Base-by-base conservation (phyloP, 1,140 invertebrate species). In the Drosophila nebulosa region DNA sequence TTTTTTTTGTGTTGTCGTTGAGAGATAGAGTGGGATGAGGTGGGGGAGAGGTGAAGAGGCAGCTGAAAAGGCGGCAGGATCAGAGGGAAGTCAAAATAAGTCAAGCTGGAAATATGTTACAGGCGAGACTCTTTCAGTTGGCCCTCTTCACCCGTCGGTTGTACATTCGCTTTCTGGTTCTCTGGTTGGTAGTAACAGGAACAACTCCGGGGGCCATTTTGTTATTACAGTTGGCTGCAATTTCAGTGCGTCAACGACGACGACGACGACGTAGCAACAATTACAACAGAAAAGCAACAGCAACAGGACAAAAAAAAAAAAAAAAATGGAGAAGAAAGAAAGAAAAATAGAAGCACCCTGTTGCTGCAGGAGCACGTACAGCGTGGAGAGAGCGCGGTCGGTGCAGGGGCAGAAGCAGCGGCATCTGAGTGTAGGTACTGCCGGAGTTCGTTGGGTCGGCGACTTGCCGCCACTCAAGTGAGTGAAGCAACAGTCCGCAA, bases 221-320 rank as follows among this genome's bases (percentile, higher is more conserved):
- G 74, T 85, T 85, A 85, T 85, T 85, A 85, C 80, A 85, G 80
- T 85, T 85, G 80, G 39, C 73, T 84, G 79, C 79, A 84, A 76
- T 84, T 84, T 83, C 79, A 72, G 79, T 46, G 39, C 39, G 39
- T 46, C 39, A 46, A 46, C 39, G 39, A 46, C 39, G 18, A 3
- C 10, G 30, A 32, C 60, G 67, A 62, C 78, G 69, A 70, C 65
- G 69, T 79, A 72, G 73, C 73, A 85, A 78, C 76, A 85, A 85
- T 85, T 85, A 80, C 77, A 85, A 74, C 50, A 64, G 53, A 24
- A 30, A 58, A 69, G 32, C 63, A 66, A 59, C 26, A 62, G 42
- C 27, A 68, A 16, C 24, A 24, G 22, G 63, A 24, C 36, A 21
- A 36, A 53, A 35, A 32, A 50, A 35, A 14, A 62, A 60, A 64